Conservation (phyloP, 2,113 vertebrate genomes). For the Octodon degus region DNA sequence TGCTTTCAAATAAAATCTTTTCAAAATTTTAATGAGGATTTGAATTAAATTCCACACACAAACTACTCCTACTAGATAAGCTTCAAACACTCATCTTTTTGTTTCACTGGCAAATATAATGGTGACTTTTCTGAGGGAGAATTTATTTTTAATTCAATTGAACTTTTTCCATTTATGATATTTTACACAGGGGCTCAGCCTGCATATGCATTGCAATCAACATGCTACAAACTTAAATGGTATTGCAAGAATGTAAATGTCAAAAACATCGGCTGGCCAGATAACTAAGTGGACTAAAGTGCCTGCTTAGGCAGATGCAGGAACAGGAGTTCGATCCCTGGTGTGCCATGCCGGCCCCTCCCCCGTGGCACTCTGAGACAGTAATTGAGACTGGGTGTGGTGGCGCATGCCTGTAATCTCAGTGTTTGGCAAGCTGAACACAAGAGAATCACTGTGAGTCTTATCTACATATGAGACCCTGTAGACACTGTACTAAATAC, state of each 20-base stretch:
- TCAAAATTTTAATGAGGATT: background rate
- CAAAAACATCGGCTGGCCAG: background rate
- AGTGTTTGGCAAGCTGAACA: too few relatives aligned
- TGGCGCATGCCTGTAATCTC: too few relatives aligned
- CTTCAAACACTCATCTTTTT: background rate
- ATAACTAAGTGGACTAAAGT: too few relatives aligned
- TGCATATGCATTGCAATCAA: background rate
- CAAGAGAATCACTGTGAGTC: too few relatives aligned
- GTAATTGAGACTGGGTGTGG: too few relatives aligned
- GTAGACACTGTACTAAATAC: too few relatives aligned
- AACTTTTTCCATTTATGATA: background rate
- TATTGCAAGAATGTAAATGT: background rate
- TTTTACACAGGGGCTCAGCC: background rate
- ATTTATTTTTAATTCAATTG: background rate
- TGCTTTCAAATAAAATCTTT: conserved; percentile 27
- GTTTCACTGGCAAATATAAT: conserved; percentile 8
- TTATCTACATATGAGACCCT: too few relatives aligned
- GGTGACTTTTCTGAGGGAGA: background rate
- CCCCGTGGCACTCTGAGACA: too few relatives aligned
- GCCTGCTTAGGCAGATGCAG: too few relatives aligned
- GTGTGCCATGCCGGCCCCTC: too few relatives aligned
- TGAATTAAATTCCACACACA: background rate
- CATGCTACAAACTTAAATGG: background rate
- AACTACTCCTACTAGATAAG: background rate
- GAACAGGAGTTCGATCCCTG: too few relatives aligned